Percentiles rank a stretch among this genome's conserved stretches.
Evolutionary conservation across 2,113 vertebrate genomes (phyloP).

Genomic region (Stigmatopora nigra): DNA sequence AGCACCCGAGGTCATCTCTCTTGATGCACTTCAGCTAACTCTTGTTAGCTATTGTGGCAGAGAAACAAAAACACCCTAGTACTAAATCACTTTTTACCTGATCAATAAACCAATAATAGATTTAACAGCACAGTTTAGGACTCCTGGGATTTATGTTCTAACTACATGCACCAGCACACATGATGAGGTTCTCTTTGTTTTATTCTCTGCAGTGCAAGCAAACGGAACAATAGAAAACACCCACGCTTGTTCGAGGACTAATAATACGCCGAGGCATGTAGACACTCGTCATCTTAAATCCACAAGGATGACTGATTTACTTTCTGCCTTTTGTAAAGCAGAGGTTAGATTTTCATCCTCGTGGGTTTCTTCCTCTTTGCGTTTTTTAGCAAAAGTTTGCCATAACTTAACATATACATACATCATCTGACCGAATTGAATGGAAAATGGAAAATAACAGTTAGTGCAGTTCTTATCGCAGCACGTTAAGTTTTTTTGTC

Average conservation of each 20-base stretch:
- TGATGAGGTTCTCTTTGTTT: conserved; percentile 21
- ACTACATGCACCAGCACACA: conserved; percentile 13
- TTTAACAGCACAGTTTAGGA: conserved; percentile 11
- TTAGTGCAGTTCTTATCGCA: neutral
- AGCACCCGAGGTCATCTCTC: conserved; percentile 19
- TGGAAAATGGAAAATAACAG: neutral
- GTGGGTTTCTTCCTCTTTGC: neutral
- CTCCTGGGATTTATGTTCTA: conserved; percentile 7
- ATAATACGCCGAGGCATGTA: conserved; percentile 28
- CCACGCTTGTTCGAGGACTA: conserved; percentile 30
- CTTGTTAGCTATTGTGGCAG: neutral
- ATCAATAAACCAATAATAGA: conserved; percentile 45
- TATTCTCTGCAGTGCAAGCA: conserved; percentile 20
- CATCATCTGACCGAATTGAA: neutral
- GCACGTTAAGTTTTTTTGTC: neutral
- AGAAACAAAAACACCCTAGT: conserved; percentile 3
- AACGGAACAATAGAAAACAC: conserved; percentile 36
- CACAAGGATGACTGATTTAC: neutral
- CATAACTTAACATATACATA: neutral
- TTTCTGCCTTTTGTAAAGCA: neutral
- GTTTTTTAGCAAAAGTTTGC: neutral
- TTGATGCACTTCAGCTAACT: neutral
- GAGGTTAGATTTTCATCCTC: neutral
- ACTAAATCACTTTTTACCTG: neutral
- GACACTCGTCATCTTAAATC: conserved; percentile 21